These are phyloP conservation scores for Parnassius apollo DNA, from an alignment of 2,888 invertebrate species.

Conservation along the genomic window DNA sequence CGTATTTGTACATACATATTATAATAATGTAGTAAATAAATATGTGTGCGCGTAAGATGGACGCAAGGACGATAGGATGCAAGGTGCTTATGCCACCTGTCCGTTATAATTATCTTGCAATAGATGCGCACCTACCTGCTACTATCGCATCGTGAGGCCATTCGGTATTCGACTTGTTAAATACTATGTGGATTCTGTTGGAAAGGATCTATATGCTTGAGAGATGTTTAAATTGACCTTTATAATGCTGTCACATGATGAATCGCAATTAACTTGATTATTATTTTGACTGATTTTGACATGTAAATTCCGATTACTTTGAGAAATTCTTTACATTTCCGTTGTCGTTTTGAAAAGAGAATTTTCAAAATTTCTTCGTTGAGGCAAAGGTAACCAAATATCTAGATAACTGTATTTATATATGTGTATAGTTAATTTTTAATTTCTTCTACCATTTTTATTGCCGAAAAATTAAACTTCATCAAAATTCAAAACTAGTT, in stretches of 20 bases:
- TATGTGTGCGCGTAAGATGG: slow-evolving; percentile 31
- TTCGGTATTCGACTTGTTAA: slow-evolving; percentile 33
- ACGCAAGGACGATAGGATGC: slow-evolving; percentile 56
- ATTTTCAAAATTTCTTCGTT: too few relatives aligned
- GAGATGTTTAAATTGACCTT: background rate
- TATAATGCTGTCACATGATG: too few relatives aligned
- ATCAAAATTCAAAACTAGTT: too few relatives aligned
- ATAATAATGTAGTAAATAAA: background rate
- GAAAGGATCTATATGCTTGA: background rate
- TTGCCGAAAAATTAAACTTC: too few relatives aligned
- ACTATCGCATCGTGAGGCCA: slow-evolving; percentile 32
- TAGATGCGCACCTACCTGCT: slow-evolving; percentile 74
- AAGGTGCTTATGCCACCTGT: slow-evolving; percentile 76
- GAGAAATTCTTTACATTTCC: too few relatives aligned
- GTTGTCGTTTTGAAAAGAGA: too few relatives aligned
- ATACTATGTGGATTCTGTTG: slow-evolving; percentile 1
- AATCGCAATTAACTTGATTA: background rate
- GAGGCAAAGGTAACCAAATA: too few relatives aligned
- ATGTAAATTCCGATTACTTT: background rate
- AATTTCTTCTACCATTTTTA: too few relatives aligned
- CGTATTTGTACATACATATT: background rate
- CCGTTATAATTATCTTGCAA: slow-evolving; percentile 67
- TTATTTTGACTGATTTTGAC: background rate
- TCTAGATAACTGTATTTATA: too few relatives aligned
- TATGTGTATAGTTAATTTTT: too few relatives aligned